Conservation (phyloP, 1,140 invertebrate species). For the Leptinotarsa undecemlineata region DNA sequence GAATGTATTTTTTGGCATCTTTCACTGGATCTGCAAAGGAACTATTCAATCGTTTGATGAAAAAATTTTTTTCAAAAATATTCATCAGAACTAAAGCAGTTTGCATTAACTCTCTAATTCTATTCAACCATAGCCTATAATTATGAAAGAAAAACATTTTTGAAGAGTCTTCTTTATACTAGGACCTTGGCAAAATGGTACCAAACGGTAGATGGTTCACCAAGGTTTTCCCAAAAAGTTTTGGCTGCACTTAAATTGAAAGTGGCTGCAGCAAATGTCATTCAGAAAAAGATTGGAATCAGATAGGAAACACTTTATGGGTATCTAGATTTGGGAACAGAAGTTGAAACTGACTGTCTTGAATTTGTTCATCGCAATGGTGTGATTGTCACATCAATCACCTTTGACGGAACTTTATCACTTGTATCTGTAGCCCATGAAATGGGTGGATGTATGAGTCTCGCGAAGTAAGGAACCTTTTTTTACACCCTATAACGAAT, state of each 20-base stretch:
- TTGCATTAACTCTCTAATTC: no score
- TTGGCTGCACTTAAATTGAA: not conserved
- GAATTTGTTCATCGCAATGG: not conserved
- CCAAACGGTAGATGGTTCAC: not conserved
- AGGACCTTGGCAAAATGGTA: not conserved
- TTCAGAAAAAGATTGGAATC: conserved; percentile 49
- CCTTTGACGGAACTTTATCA: not conserved
- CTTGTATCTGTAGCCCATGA: not conserved
- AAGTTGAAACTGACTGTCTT: conserved; percentile 37
- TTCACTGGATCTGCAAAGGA: not conserved
- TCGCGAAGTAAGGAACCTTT: not conserved
- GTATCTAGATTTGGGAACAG: conserved; percentile 46
- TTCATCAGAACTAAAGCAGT: not conserved
- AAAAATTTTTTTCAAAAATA: not conserved
- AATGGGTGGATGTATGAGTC: not conserved
- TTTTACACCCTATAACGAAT: not conserved
- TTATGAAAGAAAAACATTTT: no score
- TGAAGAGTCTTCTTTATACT: not conserved
- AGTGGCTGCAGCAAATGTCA: conserved; percentile 18
- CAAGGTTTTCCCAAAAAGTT: not conserved
- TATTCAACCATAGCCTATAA: no score
- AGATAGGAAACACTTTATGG: conserved; percentile 40
- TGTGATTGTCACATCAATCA: not conserved
- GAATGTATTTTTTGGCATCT: not conserved
- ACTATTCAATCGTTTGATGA: not conserved